Base-by-base conservation (phyloP, 23 tunicate species). In the Phallusia fumigata region DNA sequence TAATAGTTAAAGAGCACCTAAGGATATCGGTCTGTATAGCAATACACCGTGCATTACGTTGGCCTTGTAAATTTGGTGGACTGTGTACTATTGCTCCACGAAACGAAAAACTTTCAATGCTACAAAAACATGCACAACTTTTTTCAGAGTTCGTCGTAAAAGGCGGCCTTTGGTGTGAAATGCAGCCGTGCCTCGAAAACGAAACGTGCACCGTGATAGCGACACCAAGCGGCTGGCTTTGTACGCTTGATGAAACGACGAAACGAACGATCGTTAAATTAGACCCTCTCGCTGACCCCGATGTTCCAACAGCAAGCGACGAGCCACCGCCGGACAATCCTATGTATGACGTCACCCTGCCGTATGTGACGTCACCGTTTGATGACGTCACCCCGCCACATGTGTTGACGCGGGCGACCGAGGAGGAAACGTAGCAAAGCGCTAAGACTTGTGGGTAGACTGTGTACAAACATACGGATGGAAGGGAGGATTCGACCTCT, bases 151-250 rank as follows among this genome's bases (percentile, higher is more conserved):
- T 58, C 58, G 80, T 84, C 34, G 19, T 89, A 31, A 53, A 84
- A 45, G 44, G 19, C 21, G 18, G 79, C 30, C 52, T 32, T 13
- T 89, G 81, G 82, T 89, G 94, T 45, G 94, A 89, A 34, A 89
- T 89, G 94, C 30, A 79, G 33, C 94, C 94, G 50, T 89, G 94
- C 72, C 87, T 80, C 18, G 74, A 83, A 75, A 13, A 79, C 76
- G 94, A 89, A 75, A 65, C 44, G 13, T 89, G 94, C 53, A 52
- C 30, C 36, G 84, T 80, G 19, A 0, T 80, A 79, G 76, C 52
- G 2, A 81, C 80, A 44, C 28, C 34, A 24, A 40, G 76, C 0
- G 94, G 94, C 16, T 89, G 94, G 94, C 33, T 19, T 22, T 89
- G 94, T 80, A 58, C 35, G 12, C 44, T 35, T 8, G 73, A 33